Base-by-base conservation (phyloP, 2,888 invertebrate genomes). In the Ecliptopera silaceata region DNA sequence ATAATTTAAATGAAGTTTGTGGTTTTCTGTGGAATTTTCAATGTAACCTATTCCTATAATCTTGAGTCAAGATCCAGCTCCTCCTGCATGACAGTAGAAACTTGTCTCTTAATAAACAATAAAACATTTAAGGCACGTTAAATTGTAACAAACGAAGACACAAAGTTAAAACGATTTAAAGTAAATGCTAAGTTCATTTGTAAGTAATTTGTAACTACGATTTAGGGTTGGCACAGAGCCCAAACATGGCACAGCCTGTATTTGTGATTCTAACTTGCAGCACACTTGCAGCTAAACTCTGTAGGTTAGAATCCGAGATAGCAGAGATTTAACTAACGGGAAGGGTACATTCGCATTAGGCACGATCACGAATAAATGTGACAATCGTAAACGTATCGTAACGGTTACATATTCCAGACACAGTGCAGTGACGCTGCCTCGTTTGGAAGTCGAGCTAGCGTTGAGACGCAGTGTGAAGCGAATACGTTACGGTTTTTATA, bases 181-280 rank as follows among this genome's bases (percentile, higher is more conserved):
- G 47, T 48, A 52, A 56, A 51, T 38, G 42, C 38, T 52, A 43
- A 39, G 48, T 36, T 49, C 53, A 53, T 58, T 49, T 53, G 52
- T 57, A 48, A 38, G 52, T 58, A 58, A 58, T 49, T 53, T 58
- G 48, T 58, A 45, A 58, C 44, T 58, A 36, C 48, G 48, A 53
- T 58, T 58, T 44, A 43, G 32, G 36, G 39, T 57, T 57, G 57
- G 57, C 57, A 53, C 10, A 4, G 41, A 52, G 57, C 57, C 57
- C 48, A 39, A 29, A 34, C 47, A 13, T 48, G 22, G 36, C 46
- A 29, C 32, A 51, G 46, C 29, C 51, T 26, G 45, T 32, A 34
- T 42, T 56, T 55, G 43, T 46, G 44, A 48, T 15, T 34, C 47
- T 38, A 54, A 18, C 49, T 39, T 52, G 31, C 52, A 39, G 12